Conservation (phyloP, 2,888 invertebrate species). For the Eupithecia subfuscata region DNA sequence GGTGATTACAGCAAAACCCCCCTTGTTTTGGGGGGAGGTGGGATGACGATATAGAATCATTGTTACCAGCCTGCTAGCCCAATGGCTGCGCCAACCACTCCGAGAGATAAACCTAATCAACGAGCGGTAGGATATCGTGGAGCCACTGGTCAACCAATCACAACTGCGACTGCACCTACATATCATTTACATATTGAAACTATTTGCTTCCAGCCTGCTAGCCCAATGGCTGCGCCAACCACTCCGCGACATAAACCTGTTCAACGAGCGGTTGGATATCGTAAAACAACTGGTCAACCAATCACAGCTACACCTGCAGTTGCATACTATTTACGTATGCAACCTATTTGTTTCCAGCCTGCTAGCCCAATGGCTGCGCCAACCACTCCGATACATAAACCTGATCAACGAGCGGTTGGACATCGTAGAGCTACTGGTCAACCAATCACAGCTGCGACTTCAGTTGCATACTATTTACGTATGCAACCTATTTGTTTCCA, state of each 20-base stretch:
- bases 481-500: slow-evolving; percentile 42
- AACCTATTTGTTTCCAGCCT: slow-evolving; percentile 76
- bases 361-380: slow-evolving; percentile 95
- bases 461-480: slow-evolving; percentile 77
- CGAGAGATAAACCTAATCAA: no score
- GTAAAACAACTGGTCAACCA: slow-evolving; percentile 89
- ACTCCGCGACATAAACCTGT: slow-evolving; percentile 89
- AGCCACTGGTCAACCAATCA: slow-evolving; percentile 86
- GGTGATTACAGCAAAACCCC: no score
- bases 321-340: slow-evolving; percentile 73
- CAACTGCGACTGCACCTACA: slow-evolving; percentile 88
- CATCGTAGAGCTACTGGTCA: slow-evolving; percentile 89
- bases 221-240: slow-evolving; percentile 97
- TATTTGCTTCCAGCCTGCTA: slow-evolving; percentile 76
- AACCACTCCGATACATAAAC: no score
- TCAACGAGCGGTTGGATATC: slow-evolving; percentile 94
- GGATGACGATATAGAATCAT: no score
- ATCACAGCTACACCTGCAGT: slow-evolving; percentile 86
- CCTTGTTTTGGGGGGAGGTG: no score
- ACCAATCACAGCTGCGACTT: slow-evolving; percentile 87
- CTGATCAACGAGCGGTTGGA: slow-evolving; percentile 95
- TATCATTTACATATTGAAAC: slow-evolving; percentile 42
- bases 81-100: slow-evolving; percentile 98
- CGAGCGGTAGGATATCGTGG: slow-evolving; percentile 95
- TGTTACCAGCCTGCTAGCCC: slow-evolving; percentile 83